phyloP scores from a whole-genome alignment of 1,140 invertebrate genomes.

The roundworm (Caenorhabditis elegans) region DNA sequence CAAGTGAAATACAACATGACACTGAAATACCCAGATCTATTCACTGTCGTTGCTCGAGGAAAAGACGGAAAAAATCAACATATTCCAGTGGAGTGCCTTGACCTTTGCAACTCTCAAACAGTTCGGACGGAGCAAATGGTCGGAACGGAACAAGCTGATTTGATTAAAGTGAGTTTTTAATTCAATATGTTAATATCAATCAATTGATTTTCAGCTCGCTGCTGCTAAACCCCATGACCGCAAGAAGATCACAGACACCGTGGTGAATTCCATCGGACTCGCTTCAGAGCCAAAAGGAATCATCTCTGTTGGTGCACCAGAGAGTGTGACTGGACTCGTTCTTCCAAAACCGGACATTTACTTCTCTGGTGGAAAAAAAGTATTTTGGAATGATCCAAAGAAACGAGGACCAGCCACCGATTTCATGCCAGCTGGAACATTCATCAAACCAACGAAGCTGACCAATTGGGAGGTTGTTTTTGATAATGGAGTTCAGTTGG shows the following conservation, averaged over 20 bases:
- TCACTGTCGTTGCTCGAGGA: background rate
- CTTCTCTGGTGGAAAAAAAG: background rate
- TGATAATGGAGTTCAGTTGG: background rate
- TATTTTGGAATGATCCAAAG: background rate
- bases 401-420: background rate
- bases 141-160: background rate
- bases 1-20: background rate
- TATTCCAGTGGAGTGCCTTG: background rate
- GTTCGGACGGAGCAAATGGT: background rate
- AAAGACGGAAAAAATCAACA: background rate
- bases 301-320: background rate
- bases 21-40: background rate
- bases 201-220: background rate
- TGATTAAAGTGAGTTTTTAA: background rate
- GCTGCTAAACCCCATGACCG: background rate
- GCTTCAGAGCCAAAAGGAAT: background rate
- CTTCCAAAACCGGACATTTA: background rate
- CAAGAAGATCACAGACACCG: background rate
- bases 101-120: background rate
- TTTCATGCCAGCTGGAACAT: background rate
- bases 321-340: background rate
- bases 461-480: background rate
- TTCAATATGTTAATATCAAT: too few relatives aligned
- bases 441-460: background rate
- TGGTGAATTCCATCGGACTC: background rate